Evolutionary conservation across 2,888 invertebrate species (phyloP).

Genomic region (Prosapia bicincta): DNA sequence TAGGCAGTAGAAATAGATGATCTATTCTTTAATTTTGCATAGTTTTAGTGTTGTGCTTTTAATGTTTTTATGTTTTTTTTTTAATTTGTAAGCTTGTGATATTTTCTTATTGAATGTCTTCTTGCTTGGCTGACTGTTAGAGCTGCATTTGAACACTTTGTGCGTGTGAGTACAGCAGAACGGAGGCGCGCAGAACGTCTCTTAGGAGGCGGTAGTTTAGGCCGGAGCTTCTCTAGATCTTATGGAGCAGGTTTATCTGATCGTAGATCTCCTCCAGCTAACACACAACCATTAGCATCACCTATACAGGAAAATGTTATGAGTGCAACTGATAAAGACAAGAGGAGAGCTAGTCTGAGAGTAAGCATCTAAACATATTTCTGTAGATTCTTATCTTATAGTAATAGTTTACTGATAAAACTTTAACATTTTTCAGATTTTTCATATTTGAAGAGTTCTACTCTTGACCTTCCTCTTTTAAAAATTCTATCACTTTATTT

Average conservation of each 20-base stretch:
- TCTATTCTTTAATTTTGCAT: too few species aligned
- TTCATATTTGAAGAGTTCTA: too few species aligned
- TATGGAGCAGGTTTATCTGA: constrained; percentile 46
- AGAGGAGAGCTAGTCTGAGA: constrained; percentile 57
- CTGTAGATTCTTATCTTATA: too few species aligned
- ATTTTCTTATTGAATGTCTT: background rate
- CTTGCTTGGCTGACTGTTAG: constrained; percentile 40
- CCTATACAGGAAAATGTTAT: background rate
- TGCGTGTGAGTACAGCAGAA: constrained; percentile 50
- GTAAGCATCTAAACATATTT: constrained; percentile 48
- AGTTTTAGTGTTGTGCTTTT: background rate
- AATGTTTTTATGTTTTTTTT: background rate
- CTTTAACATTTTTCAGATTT: too few species aligned
- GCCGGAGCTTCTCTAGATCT: constrained; percentile 61
- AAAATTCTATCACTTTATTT: too few species aligned
- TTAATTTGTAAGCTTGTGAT: background rate
- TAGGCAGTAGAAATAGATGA: too few species aligned
- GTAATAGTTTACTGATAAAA: too few species aligned
- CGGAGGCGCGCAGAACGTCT: constrained; percentile 54
- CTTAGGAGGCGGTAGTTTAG: constrained; percentile 61
- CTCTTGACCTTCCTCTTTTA: too few species aligned
- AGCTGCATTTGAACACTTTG: constrained; percentile 52
- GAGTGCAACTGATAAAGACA: constrained; percentile 47
- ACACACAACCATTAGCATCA: background rate
- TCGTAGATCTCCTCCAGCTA: background rate